Conservation (phyloP, 2,113 vertebrate species). For the Corydoras sp. region DNA sequence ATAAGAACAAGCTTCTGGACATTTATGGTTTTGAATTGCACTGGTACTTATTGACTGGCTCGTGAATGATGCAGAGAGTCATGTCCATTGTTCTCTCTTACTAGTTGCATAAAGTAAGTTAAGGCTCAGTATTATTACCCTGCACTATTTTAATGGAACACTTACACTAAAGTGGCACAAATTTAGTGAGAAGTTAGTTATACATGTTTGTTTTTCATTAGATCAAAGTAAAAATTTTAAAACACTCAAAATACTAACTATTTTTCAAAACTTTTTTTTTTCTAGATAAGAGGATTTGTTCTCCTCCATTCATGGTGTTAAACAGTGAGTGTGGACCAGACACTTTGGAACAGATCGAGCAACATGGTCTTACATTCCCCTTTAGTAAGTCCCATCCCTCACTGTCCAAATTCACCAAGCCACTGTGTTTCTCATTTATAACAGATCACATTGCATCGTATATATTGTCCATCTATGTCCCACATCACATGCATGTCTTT, state of each 20-base stretch:
- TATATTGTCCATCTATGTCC: not conserved
- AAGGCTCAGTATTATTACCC: constrained; percentile 22
- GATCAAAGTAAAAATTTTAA: too few relatives aligned
- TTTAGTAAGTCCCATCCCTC: constrained; percentile 72
- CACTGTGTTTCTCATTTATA: not conserved
- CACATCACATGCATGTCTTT: constrained; percentile 10
- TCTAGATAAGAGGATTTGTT: constrained; percentile 89
- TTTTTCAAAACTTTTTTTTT: not conserved
- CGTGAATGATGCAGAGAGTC: constrained; percentile 18
- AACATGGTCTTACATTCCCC: constrained; percentile 89
- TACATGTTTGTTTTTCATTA: too few relatives aligned
- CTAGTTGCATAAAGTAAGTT: not conserved
- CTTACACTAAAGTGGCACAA: too few relatives aligned
- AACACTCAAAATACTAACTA: too few relatives aligned
- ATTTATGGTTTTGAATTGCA: constrained; percentile 24
- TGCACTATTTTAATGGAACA: too few relatives aligned
- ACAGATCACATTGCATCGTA: not conserved
- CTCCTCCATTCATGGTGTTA: constrained; percentile 97
- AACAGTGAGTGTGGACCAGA: constrained; percentile 83
- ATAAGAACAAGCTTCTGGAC: constrained; percentile 5
- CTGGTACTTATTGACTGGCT: constrained; percentile 6
- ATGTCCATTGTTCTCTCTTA: too few relatives aligned
- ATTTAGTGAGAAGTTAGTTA: too few relatives aligned
- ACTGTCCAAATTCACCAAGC: too few relatives aligned
- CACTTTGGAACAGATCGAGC: constrained; percentile 81